Percentiles rank a stretch among this genome's conserved stretches.
These are phyloP conservation scores for Pica pica DNA, from an alignment of 2,113 vertebrate genomes.

Conservation along the genomic window DNA sequence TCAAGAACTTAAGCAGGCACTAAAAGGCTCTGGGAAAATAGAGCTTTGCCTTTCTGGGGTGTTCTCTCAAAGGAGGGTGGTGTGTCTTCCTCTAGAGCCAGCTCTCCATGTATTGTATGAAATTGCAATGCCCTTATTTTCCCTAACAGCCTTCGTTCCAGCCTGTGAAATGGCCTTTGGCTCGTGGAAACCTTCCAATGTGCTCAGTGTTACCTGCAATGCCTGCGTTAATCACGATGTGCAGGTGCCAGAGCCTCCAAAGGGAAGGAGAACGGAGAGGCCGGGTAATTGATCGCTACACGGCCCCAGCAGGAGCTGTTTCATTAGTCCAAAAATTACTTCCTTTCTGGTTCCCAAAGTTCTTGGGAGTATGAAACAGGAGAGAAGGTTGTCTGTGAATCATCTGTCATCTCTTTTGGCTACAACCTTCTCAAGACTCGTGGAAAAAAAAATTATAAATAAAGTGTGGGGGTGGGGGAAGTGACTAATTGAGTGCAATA, in stretches of 20 bases:
- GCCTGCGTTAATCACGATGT: neutral
- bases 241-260: neutral
- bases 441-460: constrained; percentile 28
- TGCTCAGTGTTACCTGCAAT: neutral
- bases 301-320: neutral
- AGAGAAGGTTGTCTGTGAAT: constrained; percentile 32
- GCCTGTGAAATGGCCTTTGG: neutral
- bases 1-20: constrained; percentile 2
- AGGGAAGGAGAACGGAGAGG: neutral
- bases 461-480: neutral
- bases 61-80: neutral
- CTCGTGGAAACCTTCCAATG: neutral
- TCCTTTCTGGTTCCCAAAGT: constrained; percentile 25
- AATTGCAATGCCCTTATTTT: neutral
- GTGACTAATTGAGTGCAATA: constrained; percentile 37
- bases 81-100: neutral
- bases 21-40: neutral
- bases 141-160: neutral
- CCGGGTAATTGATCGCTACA: neutral
- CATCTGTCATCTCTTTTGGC: constrained; percentile 40
- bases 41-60: neutral
- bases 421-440: neutral
- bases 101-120: neutral
- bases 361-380: neutral
- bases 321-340: constrained; percentile 23